Percentiles rank a stretch among this genome's conserved stretches.
These are phyloP conservation scores for Pampusana beccarii DNA, from an alignment of 2,113 vertebrate species.

Conservation along the genomic window DNA sequence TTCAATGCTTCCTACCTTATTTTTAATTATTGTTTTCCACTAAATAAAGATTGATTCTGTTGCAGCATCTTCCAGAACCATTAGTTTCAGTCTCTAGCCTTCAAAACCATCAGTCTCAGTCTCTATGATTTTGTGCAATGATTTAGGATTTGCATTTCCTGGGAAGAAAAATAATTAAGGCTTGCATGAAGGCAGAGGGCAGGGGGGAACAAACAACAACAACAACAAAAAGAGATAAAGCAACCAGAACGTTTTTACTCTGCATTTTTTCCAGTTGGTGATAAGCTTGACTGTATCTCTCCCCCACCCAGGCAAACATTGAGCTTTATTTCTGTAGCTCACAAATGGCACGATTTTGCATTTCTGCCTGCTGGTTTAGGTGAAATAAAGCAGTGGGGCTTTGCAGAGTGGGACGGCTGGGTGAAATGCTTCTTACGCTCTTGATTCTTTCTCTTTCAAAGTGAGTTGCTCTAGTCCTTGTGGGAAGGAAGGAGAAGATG, in stretches of 20 bases:
- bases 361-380: constrained; percentile 35
- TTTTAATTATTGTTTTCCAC: not conserved
- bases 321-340: constrained; percentile 15
- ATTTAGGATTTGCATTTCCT: not conserved
- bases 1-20: not conserved
- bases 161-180: not conserved
- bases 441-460: constrained; percentile 65
- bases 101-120: not conserved
- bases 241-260: not conserved
- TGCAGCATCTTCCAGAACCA: not conserved
- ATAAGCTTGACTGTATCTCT: constrained; percentile 26
- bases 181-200: not conserved
- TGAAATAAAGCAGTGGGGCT: constrained; percentile 8
- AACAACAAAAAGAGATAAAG: not conserved
- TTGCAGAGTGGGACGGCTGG: constrained; percentile 8
- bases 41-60: not conserved
- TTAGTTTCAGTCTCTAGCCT: not conserved
- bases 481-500: constrained; percentile 17
- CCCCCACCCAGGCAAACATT: constrained; percentile 16
- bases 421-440: not conserved
- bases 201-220: too few relatives aligned
- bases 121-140: not conserved
- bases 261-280: constrained; percentile 9
- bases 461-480: constrained; percentile 30
- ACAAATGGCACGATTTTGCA: constrained; percentile 54